Percentiles rank a stretch among this genome's conserved stretches.
phyloP scores from a whole-genome alignment of 2,888 invertebrate species.

The Trisateles emortualis region DNA sequence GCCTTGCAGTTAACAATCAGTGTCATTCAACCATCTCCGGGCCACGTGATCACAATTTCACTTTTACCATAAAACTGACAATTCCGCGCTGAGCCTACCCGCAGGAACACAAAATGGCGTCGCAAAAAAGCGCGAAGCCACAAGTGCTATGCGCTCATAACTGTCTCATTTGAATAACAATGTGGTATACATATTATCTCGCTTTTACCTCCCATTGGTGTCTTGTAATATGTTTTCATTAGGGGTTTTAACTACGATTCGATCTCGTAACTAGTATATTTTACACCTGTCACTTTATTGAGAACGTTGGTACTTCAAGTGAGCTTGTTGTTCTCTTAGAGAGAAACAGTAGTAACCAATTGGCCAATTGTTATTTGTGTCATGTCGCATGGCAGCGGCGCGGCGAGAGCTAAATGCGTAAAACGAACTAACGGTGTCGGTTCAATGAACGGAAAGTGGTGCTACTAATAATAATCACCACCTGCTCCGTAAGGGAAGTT shows the following conservation, averaged over 20 bases:
- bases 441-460: slow-evolving; percentile 83
- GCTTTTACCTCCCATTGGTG: slow-evolving; percentile 50
- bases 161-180: slow-evolving; percentile 71
- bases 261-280: slow-evolving; percentile 23
- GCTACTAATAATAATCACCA: slow-evolving; percentile 80
- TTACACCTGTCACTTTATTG: slow-evolving; percentile 39
- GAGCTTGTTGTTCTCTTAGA: slow-evolving; percentile 26
- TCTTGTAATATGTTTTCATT: slow-evolving; percentile 31
- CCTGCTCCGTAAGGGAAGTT: slow-evolving; percentile 75
- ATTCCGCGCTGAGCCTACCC: slow-evolving; percentile 61
- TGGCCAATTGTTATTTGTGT: slow-evolving; percentile 81
- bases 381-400: slow-evolving; percentile 72
- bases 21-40: slow-evolving; percentile 62
- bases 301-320: slow-evolving; percentile 19
- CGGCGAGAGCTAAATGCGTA: slow-evolving; percentile 80
- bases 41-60: slow-evolving; percentile 68
- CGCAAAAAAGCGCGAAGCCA: slow-evolving; percentile 69
- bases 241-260: slow-evolving; percentile 29
- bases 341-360: slow-evolving; percentile 60
- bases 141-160: slow-evolving; percentile 61
- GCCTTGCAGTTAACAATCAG: slow-evolving; percentile 50
- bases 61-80: slow-evolving; percentile 75
- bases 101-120: slow-evolving; percentile 72
- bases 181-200: slow-evolving; percentile 61
- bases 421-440: slow-evolving; percentile 81